Conservation (phyloP, 2,888 invertebrate genomes). For the Stratiomys singularior region DNA sequence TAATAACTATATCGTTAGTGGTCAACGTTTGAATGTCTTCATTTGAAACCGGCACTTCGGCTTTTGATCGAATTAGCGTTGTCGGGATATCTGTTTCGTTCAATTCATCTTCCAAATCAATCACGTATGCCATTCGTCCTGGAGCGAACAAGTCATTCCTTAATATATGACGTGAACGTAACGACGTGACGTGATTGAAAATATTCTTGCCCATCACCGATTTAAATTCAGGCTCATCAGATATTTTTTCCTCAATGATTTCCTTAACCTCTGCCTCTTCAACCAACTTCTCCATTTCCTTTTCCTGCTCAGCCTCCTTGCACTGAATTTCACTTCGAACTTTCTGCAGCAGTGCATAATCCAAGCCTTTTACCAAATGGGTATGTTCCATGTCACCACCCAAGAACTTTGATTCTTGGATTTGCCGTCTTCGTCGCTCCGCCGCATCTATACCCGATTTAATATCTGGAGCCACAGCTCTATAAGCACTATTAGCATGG, state of each 20-base stretch:
- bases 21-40: slow-evolving; percentile 72
- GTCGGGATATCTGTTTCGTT: slow-evolving; percentile 95
- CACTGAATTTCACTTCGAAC: slow-evolving; percentile 87
- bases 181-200: slow-evolving; percentile 64
- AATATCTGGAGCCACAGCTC: slow-evolving; percentile 96
- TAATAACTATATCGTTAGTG: slow-evolving; percentile 89
- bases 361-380: slow-evolving; percentile 98
- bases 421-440: slow-evolving; percentile 92
- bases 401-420: slow-evolving; percentile 98
- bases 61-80: slow-evolving; percentile 90
- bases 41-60: slow-evolving; percentile 84
- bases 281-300: slow-evolving; percentile 81
- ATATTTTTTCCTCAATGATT: slow-evolving; percentile 67
- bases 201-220: slow-evolving; percentile 84
- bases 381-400: slow-evolving; percentile 99
- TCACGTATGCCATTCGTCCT: slow-evolving; percentile 98
- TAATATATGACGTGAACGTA: slow-evolving; percentile 78
- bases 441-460: slow-evolving; percentile 95
- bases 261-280: slow-evolving; percentile 67
- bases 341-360: slow-evolving; percentile 92
- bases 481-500: slow-evolving; percentile 65
- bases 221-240: slow-evolving; percentile 81
- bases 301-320: slow-evolving; percentile 85
- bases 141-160: slow-evolving; percentile 93
- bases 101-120: slow-evolving; percentile 92